Base-by-base conservation (phyloP, 2,888 invertebrate species). In the Erebia epiphron region DNA sequence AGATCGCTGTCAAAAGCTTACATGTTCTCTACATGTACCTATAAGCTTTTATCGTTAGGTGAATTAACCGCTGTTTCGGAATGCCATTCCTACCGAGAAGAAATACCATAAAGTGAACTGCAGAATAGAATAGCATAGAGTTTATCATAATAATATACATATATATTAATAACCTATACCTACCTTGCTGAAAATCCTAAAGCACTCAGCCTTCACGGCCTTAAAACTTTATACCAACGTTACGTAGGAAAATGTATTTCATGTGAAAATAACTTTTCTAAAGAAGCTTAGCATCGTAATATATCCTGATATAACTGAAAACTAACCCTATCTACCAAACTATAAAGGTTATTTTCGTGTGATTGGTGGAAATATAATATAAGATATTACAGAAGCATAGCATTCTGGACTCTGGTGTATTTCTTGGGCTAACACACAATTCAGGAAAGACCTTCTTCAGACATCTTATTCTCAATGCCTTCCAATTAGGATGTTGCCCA, bases 251-350 rank as follows among this genome's bases (percentile, higher is more conserved):
- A 70, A 70, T 62, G 65, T 62, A 60, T 60, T 66, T 46, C 61
- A 66, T 70, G 54, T 56, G 66, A 70, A 46, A 70, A 70, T 70
- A 70, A 62, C 65, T 62, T 67, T 50, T 70, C 62, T 49, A 62
- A 70, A 67, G 61, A 26, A 62, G 65, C 66, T 67, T 66, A 61
- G 54, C 52, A 54, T 70, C 54, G 46, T 52, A 69, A 58, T 67
- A 67, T 60, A 60, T 67, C 60, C 16, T n/a, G 46, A 18, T 1
- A 0, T 10, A 56, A 57, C 2, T 21, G 11, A 66, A 43, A 56
- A 21, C 18, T 9, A 18, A 21, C 21, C 66, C n/a, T 66, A 56
- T 9, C 1, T 3, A 21, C 10, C 0, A 14, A 16, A 0, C 1
- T 13, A 14, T 54, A 64, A 41, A 41, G 16, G 10, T 10, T 16